Conservation (phyloP, 2,888 invertebrate species). For the Neoitamus cyanurus region DNA sequence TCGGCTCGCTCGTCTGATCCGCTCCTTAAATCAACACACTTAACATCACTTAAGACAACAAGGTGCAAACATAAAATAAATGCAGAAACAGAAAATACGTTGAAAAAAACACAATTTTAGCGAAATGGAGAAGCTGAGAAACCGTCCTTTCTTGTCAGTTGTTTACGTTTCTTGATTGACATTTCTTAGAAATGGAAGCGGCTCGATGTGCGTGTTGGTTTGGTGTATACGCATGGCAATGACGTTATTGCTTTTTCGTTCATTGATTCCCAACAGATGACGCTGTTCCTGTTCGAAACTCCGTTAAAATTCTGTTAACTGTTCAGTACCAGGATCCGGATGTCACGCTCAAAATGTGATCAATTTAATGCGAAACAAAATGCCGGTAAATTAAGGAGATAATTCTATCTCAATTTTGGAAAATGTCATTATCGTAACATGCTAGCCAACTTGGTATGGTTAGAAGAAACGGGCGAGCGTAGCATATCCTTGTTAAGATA, state of each 20-base stretch:
- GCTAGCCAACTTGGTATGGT: too few species aligned
- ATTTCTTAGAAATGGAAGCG: neutral
- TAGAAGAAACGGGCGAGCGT: too few species aligned
- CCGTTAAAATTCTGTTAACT: neutral
- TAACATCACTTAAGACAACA: constrained; percentile 29
- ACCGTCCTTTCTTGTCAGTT: constrained; percentile 13
- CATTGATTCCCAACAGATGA: neutral
- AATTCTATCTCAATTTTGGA: too few species aligned
- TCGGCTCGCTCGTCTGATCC: neutral
- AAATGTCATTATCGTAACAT: too few species aligned
- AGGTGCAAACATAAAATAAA: constrained; percentile 27
- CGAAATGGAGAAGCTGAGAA: constrained; percentile 1
- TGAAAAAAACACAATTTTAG: constrained; percentile 18
- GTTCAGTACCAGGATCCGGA: too few species aligned
- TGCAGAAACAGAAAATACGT: constrained; percentile 9
- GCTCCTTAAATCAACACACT: neutral
- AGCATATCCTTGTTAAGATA: too few species aligned
- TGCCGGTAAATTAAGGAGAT: too few species aligned
- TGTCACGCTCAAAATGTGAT: neutral
- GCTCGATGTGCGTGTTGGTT: neutral
- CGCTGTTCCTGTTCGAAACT: neutral
- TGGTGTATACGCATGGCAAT: neutral
- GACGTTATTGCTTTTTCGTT: neutral
- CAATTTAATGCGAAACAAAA: too few species aligned
- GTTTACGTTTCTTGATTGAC: constrained; percentile 39